phyloP scores from a whole-genome alignment of 1,140 invertebrate species.

The Caerostris extrusa region DNA sequence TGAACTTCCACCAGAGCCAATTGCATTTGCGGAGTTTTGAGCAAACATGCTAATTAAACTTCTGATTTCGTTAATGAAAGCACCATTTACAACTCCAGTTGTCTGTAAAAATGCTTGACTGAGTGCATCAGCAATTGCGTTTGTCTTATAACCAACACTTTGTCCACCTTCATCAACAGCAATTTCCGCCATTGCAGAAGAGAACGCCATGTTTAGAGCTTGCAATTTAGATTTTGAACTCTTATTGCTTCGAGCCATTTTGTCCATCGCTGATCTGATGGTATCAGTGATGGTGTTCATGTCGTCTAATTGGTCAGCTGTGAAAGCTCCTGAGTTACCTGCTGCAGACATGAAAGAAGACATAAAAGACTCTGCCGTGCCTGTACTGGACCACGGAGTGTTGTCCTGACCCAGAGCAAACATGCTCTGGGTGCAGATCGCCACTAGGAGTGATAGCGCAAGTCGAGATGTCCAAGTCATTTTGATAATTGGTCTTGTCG shows the following conservation, averaged over 20 bases:
- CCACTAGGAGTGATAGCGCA: neutral
- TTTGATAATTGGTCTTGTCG: neutral
- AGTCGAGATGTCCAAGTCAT: conserved; percentile 19
- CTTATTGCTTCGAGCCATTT: neutral
- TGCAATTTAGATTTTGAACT: neutral
- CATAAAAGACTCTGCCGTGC: neutral
- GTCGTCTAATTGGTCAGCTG: conserved; percentile 29
- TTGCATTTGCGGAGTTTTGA: neutral
- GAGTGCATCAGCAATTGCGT: neutral
- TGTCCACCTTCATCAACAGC: neutral
- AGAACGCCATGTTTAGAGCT: conserved; percentile 59
- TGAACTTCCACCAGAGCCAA: neutral
- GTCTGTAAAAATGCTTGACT: conserved; percentile 10
- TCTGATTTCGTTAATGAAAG: conserved; percentile 45
- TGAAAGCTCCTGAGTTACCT: neutral
- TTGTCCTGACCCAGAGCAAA: neutral
- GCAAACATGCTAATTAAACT: neutral
- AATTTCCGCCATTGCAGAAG: conserved; percentile 42
- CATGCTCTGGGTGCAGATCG: neutral
- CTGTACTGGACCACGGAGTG: conserved; percentile 21
- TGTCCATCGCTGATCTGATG: neutral
- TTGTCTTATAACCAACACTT: neutral
- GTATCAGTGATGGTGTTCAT: neutral
- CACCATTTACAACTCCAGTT: neutral
- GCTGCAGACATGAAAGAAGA: neutral